Percentiles rank a stretch among this genome's conserved stretches.
phyloP scores from a whole-genome alignment of 2,113 vertebrate species.

The Nyctereutes procyonoides region DNA sequence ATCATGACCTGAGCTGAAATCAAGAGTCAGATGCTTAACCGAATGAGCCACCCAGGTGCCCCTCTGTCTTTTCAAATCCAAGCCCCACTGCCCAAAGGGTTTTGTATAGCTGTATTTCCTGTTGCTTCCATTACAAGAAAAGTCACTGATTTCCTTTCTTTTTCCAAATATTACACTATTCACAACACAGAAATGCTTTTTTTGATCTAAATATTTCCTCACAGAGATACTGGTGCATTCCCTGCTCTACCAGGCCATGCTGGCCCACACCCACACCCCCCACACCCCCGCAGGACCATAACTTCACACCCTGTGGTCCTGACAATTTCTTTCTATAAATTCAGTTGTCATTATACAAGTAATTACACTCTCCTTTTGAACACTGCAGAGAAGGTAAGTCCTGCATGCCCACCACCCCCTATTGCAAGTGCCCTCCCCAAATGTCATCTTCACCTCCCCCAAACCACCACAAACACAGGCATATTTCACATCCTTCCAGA shows the following conservation, averaged over 20 bases:
- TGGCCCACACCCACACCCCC: background rate
- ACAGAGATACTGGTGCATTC: background rate
- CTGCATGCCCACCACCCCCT: background rate
- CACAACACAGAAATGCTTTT: background rate
- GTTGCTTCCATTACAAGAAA: background rate
- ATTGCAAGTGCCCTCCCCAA: background rate
- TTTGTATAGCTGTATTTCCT: background rate
- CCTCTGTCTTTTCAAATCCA: background rate
- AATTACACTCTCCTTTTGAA: background rate
- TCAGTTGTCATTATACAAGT: background rate
- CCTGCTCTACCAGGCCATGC: no score
- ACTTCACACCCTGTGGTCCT: background rate
- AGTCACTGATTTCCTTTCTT: background rate
- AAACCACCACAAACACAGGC: background rate
- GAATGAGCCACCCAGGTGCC: background rate
- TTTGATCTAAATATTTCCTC: background rate
- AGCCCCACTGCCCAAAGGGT: background rate
- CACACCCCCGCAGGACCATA: background rate
- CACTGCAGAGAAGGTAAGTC: background rate
- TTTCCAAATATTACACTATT: background rate
- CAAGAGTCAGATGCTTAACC: background rate
- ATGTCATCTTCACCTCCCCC: background rate
- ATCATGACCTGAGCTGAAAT: background rate
- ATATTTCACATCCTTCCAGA: background rate
- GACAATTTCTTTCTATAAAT: background rate